phyloP scores from a whole-genome alignment of 2,113 vertebrate genomes.

The Notothenia rossii region DNA sequence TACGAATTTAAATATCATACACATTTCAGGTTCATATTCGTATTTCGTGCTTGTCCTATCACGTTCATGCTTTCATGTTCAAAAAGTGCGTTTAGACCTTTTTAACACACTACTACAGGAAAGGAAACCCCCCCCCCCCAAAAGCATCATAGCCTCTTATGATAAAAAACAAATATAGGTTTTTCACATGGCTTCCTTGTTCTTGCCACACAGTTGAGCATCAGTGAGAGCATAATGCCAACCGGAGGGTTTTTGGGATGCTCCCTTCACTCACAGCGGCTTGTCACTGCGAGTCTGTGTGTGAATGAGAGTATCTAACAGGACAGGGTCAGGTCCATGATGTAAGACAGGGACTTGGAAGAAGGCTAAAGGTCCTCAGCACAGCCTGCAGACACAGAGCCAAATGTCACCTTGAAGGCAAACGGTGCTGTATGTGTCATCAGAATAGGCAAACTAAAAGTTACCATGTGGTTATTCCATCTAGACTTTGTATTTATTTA shows the following conservation, averaged over 20 bases:
- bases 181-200: slow-evolving; percentile 16
- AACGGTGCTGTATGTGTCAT: not conserved
- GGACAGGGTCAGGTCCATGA: slow-evolving; percentile 62
- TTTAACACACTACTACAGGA: too few relatives aligned
- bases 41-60: too few relatives aligned
- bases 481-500: too few relatives aligned
- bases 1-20: not conserved
- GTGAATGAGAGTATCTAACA: slow-evolving; percentile 56
- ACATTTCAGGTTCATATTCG: too few relatives aligned
- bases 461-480: too few relatives aligned
- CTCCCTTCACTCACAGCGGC: slow-evolving; percentile 54
- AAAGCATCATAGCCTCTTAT: too few relatives aligned
- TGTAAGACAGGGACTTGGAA: slow-evolving; percentile 42
- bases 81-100: too few relatives aligned
- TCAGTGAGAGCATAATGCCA: slow-evolving; percentile 15
- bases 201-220: slow-evolving; percentile 23
- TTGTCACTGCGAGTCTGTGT: slow-evolving; percentile 45
- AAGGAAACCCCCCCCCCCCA: too few relatives aligned
- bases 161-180: too few relatives aligned
- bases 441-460: too few relatives aligned
- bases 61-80: too few relatives aligned
- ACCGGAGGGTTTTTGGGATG: slow-evolving; percentile 59
- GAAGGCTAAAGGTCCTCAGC: slow-evolving; percentile 39
- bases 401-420: slow-evolving; percentile 10
- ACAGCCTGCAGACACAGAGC: slow-evolving; percentile 33